A percentile compares a stretch with the other conserved stretches of the same genome.
These are phyloP conservation scores for Amorpha juglandis DNA, from an alignment of 2,888 invertebrate species.

Conservation along the genomic window DNA sequence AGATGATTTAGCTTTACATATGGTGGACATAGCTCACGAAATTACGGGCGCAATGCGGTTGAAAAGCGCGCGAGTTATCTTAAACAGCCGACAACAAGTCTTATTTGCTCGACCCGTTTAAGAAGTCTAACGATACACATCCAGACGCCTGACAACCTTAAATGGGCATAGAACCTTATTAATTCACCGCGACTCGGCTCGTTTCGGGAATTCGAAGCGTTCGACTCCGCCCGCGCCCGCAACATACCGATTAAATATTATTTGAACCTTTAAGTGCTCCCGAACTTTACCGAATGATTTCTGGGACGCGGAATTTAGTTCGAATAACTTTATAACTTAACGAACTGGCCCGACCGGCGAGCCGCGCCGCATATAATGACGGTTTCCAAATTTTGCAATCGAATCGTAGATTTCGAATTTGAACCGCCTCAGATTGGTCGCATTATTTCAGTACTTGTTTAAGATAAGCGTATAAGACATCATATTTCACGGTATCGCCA, in stretches of 20 bases:
- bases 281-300: background rate
- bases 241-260: background rate
- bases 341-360: background rate
- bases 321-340: slow-evolving; percentile 10
- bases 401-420: background rate
- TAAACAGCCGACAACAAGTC: too few species aligned
- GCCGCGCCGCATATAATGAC: background rate
- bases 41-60: too few species aligned
- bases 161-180: background rate
- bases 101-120: too few species aligned
- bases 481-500: too few species aligned
- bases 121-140: background rate
- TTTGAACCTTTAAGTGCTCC: slow-evolving; percentile 13
- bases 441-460: background rate
- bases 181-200: slow-evolving; percentile 1
- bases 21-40: background rate
- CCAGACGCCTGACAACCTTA: background rate
- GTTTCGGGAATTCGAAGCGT: slow-evolving; percentile 3
- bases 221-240: background rate
- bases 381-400: slow-evolving; percentile 17
- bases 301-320: background rate
- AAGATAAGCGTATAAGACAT: too few species aligned
- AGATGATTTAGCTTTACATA: background rate
- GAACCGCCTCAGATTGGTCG: background rate
- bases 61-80: too few species aligned